phyloP scores from a whole-genome alignment of 2,113 vertebrate genomes.

The Furnarius figulus region DNA sequence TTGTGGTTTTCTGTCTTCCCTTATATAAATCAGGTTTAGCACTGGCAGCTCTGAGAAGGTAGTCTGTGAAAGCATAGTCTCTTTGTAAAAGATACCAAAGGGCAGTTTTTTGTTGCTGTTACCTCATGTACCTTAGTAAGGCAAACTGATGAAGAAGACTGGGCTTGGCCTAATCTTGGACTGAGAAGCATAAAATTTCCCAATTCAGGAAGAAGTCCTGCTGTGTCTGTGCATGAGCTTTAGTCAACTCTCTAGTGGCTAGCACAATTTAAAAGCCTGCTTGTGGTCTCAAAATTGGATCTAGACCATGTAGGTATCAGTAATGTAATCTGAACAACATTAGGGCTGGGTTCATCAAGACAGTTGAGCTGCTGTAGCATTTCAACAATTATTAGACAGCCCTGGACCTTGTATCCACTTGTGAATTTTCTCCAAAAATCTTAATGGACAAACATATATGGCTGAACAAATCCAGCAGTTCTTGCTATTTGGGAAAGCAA shows the following conservation, averaged over 20 bases:
- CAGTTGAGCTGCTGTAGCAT: not conserved
- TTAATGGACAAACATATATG: not conserved
- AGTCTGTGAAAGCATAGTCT: not conserved
- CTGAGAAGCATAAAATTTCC: not conserved
- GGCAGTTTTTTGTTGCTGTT: not conserved
- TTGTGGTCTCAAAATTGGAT: not conserved
- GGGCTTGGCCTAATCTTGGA: not conserved
- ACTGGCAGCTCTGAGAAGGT: not conserved
- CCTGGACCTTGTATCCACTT: fast-evolving
- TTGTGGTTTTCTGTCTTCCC: not conserved
- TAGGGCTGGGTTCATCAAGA: not conserved
- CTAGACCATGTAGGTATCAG: not conserved
- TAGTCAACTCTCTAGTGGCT: not conserved
- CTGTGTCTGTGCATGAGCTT: not conserved
- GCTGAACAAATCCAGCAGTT: not conserved
- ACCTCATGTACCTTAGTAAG: not conserved
- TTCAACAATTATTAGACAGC: not conserved
- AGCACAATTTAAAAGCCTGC: not conserved
- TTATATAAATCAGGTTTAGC: not conserved
- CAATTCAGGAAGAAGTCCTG: not conserved
- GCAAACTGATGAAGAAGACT: not conserved
- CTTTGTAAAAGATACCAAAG: not conserved
- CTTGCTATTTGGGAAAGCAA: not conserved
- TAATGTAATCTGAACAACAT: not conserved
- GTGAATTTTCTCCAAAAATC: not conserved